Conservation (phyloP, 2,888 invertebrate species). For the Dorcus parallelipipedus region DNA sequence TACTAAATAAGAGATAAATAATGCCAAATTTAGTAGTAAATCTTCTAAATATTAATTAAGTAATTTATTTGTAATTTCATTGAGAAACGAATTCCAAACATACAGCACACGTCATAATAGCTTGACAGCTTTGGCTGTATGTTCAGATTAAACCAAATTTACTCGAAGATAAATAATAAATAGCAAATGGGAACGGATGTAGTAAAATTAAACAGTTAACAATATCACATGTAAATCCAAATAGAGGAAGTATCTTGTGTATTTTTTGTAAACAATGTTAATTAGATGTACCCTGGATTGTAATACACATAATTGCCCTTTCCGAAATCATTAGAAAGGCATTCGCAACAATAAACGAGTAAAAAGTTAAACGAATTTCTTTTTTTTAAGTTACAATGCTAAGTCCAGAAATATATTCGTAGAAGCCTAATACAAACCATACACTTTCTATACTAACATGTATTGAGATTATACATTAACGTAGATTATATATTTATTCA, state of each 20-base stretch:
- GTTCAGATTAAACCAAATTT: neutral
- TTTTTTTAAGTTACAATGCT: neutral
- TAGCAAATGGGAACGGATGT: neutral
- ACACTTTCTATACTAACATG: slow-evolving; percentile 8
- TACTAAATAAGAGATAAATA: slow-evolving; percentile 5
- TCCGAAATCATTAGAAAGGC: neutral
- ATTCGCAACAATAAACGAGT: neutral
- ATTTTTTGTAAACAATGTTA: neutral
- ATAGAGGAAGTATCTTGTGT: neutral
- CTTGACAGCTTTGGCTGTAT: neutral
- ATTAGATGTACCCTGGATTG: neutral
- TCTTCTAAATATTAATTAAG: neutral
- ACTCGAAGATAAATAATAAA: neutral
- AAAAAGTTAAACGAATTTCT: neutral
- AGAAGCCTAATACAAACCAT: slow-evolving; percentile 3
- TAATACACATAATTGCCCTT: neutral
- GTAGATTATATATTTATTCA: slow-evolving; percentile 5
- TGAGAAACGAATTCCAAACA: neutral
- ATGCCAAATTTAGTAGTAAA: neutral
- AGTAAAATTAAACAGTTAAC: neutral
- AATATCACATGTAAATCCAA: neutral
- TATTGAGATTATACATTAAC: slow-evolving; percentile 10
- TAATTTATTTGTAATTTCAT: neutral
- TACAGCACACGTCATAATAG: too few species aligned
- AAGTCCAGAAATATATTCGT: neutral